phyloP scores from a whole-genome alignment of 2,797 vertebrate genomes.

The Simalia tracyae region DNA sequence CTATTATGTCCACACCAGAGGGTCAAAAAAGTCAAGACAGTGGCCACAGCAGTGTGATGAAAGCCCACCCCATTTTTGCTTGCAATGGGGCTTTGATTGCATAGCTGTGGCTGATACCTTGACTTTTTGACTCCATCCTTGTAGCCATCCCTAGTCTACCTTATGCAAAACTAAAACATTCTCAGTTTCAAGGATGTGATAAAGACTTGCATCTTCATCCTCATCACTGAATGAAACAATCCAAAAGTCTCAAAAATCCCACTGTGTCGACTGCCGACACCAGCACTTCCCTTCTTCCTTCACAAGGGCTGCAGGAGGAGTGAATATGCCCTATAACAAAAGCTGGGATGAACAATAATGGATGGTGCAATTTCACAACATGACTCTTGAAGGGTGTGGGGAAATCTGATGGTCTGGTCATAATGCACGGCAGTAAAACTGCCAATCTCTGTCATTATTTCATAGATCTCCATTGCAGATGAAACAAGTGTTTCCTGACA shows the following conservation, averaged over 20 bases:
- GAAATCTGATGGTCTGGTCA: neutral
- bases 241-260: neutral
- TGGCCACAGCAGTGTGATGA: neutral
- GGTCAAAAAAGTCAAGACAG: neutral
- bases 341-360: neutral
- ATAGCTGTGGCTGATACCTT: neutral
- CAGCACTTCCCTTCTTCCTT: neutral
- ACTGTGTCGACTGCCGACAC: neutral
- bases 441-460: neutral
- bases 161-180: conserved; percentile 17
- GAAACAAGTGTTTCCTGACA: neutral
- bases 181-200: neutral
- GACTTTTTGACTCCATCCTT: neutral
- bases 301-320: neutral
- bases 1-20: conserved; percentile 37
- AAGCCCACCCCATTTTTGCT: neutral
- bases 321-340: neutral
- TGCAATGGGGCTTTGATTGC: neutral
- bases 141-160: conserved; percentile 11
- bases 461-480: neutral
- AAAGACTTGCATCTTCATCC: neutral
- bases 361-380: neutral
- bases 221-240: neutral
- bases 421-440: too few relatives aligned
- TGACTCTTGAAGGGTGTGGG: too few relatives aligned